These are phyloP conservation scores for Abrostola tripartita DNA, from an alignment of 2,888 invertebrate species.

Conservation along the genomic window DNA sequence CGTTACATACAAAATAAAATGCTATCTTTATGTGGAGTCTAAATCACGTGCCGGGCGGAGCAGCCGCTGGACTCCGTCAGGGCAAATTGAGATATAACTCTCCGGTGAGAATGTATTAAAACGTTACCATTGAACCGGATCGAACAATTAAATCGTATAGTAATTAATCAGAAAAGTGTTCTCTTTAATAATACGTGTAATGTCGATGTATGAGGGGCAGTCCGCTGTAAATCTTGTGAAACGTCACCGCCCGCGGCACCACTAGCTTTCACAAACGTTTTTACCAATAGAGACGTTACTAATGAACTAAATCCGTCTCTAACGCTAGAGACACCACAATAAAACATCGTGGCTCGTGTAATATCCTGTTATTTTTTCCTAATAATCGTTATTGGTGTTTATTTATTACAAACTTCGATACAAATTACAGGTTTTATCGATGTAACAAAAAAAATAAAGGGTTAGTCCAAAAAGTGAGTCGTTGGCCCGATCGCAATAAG, in stretches of 20 bases:
- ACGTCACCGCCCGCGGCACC: conserved; percentile 76
- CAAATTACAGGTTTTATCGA: conserved; percentile 88
- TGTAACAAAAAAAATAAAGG: conserved; percentile 85
- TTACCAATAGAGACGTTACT: conserved; percentile 86
- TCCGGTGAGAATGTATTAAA: conserved; percentile 78
- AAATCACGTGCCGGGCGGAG: conserved; percentile 73
- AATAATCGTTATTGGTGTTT: conserved; percentile 89
- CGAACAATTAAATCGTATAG: conserved; percentile 79
- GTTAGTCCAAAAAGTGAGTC: conserved; percentile 88
- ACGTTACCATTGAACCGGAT: conserved; percentile 76
- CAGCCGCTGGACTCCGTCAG: conserved; percentile 69
- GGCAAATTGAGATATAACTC: conserved; percentile 80
- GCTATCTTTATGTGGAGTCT: conserved; percentile 79
- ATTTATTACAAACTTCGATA: conserved; percentile 86
- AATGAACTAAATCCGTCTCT: conserved; percentile 77
- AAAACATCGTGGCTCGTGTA: conserved; percentile 79
- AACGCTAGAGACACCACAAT: conserved; percentile 78
- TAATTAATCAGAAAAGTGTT: conserved; percentile 84
- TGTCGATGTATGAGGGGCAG: conserved; percentile 78
- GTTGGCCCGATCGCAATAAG: conserved; percentile 87
- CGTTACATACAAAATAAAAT: conserved; percentile 72
- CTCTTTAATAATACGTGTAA: conserved; percentile 85
- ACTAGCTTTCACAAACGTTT: conserved; percentile 83
- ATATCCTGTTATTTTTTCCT: conserved; percentile 88
- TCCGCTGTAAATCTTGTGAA: conserved; percentile 82